Conservation (phyloP, 1,140 invertebrate genomes). For the Centruroides sculpturatus region DNA sequence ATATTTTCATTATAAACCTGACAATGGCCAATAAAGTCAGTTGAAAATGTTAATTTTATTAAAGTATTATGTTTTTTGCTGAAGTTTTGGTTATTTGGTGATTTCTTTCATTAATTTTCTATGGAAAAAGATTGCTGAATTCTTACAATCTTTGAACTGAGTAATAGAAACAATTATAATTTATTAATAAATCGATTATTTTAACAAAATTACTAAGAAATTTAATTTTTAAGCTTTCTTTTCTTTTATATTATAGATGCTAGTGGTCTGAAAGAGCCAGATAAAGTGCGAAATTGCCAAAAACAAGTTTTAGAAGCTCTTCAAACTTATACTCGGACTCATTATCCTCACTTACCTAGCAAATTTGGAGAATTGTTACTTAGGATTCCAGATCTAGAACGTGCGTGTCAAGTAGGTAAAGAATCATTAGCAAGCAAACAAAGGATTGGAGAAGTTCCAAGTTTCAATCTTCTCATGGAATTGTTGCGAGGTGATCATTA, state of each 20-base stretch:
- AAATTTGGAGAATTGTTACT: slow-evolving; percentile 89
- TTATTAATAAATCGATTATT: too few relatives aligned
- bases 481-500: slow-evolving; percentile 62
- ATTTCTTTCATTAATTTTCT: too few relatives aligned
- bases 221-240: neutral
- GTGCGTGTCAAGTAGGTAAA: slow-evolving; percentile 87
- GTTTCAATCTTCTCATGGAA: slow-evolving; percentile 91
- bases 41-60: too few relatives aligned
- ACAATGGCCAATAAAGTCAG: too few relatives aligned
- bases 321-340: slow-evolving; percentile 76
- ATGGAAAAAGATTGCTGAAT: too few relatives aligned
- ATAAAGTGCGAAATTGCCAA: slow-evolving; percentile 80
- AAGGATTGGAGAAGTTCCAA: slow-evolving; percentile 62
- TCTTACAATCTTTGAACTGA: too few relatives aligned
- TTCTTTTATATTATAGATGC: slow-evolving; percentile 45
- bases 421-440: slow-evolving; percentile 74
- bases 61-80: too few relatives aligned
- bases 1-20: too few relatives aligned
- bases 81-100: too few relatives aligned
- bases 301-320: slow-evolving; percentile 84
- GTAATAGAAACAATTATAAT: too few relatives aligned
- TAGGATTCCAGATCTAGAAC: slow-evolving; percentile 81
- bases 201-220: too few relatives aligned
- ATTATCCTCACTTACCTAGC: slow-evolving; percentile 79
- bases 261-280: slow-evolving; percentile 75